Evolutionary conservation across 2,888 invertebrate species (phyloP).

Genomic region (Gasteruption jaculator): DNA sequence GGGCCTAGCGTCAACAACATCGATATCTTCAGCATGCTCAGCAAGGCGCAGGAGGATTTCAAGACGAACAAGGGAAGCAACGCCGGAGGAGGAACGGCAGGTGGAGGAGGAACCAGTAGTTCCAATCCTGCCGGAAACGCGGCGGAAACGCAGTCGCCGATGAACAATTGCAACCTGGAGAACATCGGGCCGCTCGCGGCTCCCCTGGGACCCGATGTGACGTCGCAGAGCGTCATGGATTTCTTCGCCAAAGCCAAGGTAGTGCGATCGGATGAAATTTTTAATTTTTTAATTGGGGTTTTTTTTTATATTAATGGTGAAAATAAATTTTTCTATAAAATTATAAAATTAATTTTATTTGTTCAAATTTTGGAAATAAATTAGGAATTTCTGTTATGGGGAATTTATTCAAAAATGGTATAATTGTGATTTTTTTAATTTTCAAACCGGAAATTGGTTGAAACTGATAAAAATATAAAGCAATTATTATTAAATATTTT

Average conservation of each 20-base stretch:
- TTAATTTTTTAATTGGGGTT: background rate
- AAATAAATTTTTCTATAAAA: background rate
- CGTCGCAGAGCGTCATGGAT: conserved; percentile 81
- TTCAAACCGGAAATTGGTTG: no score
- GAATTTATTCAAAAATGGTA: background rate
- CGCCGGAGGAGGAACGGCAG: conserved; percentile 26
- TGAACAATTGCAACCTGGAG: conserved; percentile 29
- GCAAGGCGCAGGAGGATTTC: conserved; percentile 85
- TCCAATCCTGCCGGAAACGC: no score
- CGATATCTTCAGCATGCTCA: conserved; percentile 82
- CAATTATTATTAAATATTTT: no score
- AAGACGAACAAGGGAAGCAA: conserved; percentile 59
- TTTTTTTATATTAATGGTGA: background rate
- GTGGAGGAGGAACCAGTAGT: conserved; percentile 17
- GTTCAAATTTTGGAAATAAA: background rate
- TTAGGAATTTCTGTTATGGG: background rate
- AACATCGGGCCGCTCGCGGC: conserved; percentile 48
- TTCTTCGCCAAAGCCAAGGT: conserved; percentile 74
- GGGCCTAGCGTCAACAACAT: conserved; percentile 48
- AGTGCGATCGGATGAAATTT: conserved; percentile 9
- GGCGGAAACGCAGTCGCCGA: conserved; percentile 43
- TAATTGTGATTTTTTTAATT: no score
- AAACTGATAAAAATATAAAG: no score
- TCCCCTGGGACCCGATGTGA: conserved; percentile 63
- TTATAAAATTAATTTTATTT: background rate